A percentile compares a stretch with the other conserved stretches of the same genome.
These are phyloP conservation scores for Leucopsar rothschildi DNA, from an alignment of 2,113 vertebrate genomes.

Conservation along the genomic window DNA sequence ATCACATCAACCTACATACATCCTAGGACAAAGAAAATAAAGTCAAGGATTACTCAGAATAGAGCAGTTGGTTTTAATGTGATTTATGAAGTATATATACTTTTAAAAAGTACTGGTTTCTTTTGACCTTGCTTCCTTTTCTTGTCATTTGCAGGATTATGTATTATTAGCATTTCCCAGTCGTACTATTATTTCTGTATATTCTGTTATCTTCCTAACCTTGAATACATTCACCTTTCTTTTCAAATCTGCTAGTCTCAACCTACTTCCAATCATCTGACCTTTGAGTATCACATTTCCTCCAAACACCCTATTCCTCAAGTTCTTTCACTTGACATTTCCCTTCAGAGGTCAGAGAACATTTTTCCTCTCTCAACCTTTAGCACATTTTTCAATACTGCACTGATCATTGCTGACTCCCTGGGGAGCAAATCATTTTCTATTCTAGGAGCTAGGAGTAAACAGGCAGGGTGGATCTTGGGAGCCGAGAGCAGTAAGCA, in stretches of 20 bases:
- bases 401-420: background rate
- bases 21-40: background rate
- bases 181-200: background rate
- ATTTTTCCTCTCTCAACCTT: background rate
- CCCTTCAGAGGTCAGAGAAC: background rate
- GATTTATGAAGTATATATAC: background rate
- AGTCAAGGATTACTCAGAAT: background rate
- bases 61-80: background rate
- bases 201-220: background rate
- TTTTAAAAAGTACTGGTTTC: background rate
- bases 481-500: background rate
- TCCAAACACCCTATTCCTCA: background rate
- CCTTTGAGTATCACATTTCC: background rate
- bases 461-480: background rate
- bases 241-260: background rate
- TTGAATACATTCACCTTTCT: background rate
- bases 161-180: background rate
- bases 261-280: background rate
- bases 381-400: background rate
- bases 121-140: background rate
- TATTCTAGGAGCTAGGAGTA: background rate
- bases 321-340: background rate
- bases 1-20: background rate
- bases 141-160: background rate
- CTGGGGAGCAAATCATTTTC: background rate